phyloP scores from a whole-genome alignment of 1,140 invertebrate species.

The Euborellia annulipes region DNA sequence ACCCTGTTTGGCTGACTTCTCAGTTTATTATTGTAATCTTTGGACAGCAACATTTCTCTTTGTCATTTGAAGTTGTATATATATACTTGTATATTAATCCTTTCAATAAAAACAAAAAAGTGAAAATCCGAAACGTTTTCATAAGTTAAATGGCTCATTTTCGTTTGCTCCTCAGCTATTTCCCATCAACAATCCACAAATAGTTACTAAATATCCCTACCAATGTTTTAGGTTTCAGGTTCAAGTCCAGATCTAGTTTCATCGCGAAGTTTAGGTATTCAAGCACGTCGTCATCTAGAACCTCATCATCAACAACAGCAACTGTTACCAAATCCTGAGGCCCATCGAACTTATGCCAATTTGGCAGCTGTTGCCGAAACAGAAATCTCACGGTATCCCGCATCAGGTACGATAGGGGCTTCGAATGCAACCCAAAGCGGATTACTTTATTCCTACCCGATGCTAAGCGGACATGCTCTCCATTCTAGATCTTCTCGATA shows the following conservation, averaged over 20 bases:
- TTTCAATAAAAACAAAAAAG: too few relatives aligned
- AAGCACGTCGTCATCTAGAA: neutral
- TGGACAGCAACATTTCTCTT: too few relatives aligned
- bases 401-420: slow-evolving; percentile 13
- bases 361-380: slow-evolving; percentile 33
- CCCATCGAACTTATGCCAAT: slow-evolving; percentile 56
- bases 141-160: too few relatives aligned
- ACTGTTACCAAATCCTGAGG: slow-evolving; percentile 27
- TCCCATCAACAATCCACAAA: neutral
- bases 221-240: slow-evolving; percentile 39
- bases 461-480: too few relatives aligned
- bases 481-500: neutral
- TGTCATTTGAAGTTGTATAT: too few relatives aligned
- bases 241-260: slow-evolving; percentile 64
- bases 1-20: too few relatives aligned
- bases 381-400: slow-evolving; percentile 21
- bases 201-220: neutral
- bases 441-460: too few relatives aligned
- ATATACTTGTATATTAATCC: too few relatives aligned
- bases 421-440: neutral
- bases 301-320: slow-evolving; percentile 16
- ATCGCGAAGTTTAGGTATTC: slow-evolving; percentile 28
- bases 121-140: too few relatives aligned
- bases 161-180: too few relatives aligned
- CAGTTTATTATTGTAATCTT: too few relatives aligned